Evolutionary conservation across 2,113 vertebrate species (phyloP).

Genomic region (Bujurquina vittata): DNA sequence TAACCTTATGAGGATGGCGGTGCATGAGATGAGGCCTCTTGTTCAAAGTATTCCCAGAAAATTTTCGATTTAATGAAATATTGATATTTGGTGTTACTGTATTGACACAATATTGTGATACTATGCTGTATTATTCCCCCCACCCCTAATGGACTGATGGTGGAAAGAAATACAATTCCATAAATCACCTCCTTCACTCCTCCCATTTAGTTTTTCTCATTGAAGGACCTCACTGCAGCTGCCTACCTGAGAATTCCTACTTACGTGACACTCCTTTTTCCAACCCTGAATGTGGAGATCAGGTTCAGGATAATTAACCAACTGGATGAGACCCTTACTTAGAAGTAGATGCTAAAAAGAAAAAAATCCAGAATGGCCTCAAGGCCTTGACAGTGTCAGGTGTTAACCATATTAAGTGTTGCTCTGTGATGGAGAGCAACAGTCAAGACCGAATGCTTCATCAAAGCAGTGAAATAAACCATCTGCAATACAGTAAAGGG

Average conservation of each 20-base stretch:
- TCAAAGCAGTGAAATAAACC: conserved; percentile 22
- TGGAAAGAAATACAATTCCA: conserved; percentile 8
- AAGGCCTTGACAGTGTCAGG: not conserved
- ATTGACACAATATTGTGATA: too few relatives aligned
- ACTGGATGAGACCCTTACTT: not conserved
- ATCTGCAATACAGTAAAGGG: conserved; percentile 20
- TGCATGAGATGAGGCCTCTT: too few relatives aligned
- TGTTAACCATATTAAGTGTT: not conserved
- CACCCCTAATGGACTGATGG: not conserved
- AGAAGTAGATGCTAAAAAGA: not conserved
- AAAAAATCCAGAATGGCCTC: not conserved
- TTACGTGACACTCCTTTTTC: conserved; percentile 25
- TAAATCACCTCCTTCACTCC: conserved; percentile 31
- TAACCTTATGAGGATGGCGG: too few relatives aligned
- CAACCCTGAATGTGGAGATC: conserved; percentile 18
- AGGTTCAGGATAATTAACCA: conserved; percentile 14
- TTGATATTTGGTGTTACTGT: too few relatives aligned
- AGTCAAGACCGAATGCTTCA: not conserved
- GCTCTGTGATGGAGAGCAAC: not conserved
- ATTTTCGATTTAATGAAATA: too few relatives aligned
- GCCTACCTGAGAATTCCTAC: conserved; percentile 35
- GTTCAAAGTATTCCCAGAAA: too few relatives aligned
- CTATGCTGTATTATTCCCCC: too few relatives aligned
- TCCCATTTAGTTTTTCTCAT: not conserved
- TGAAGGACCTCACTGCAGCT: conserved; percentile 5